Evolutionary conservation across 2,113 vertebrate genomes (phyloP), one percentile per base, ranked within the genome.

Genomic region (Neotragus pygmaeus): DNA sequence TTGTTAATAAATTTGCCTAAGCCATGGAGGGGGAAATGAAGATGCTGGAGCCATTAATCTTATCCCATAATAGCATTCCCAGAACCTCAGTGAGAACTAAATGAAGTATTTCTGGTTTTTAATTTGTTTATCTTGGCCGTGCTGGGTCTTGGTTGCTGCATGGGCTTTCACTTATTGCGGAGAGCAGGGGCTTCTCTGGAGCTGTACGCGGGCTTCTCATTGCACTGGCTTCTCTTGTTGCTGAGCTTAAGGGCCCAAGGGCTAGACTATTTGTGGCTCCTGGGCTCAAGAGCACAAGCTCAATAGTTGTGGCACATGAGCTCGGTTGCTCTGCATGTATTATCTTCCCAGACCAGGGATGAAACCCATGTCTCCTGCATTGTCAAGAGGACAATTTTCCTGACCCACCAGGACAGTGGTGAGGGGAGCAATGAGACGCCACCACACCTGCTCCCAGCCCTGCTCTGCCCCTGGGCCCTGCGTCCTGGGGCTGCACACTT

Each of bases 181-280:
- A 43, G 70, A 73, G 36, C n/a, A 43, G 70, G 36, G 70, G 23
- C 36, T 43, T 14, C 23, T 73, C 21, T 73, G 11, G 7, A 25
- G 70, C 14, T 73, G 36, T 43, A 3, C 0, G 6, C 0, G 6
- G 36, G 36, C 70, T 27, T 43, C 70, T 27, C 36, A 25, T 0
- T 27, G 36, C 21, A 13, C 23, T 14, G 39, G 23, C 23, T 43
- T 43, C 11, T 75, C 39, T 14, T 75, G 39, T 43, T 75, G 70
- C 39, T 43, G 70, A 43, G 12, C 12, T 14, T 27, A 39, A 43
- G 70, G 36, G 12, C 39, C 70, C 1, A 0, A 75, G 39, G 70
- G 23, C 70, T 75, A 43, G 12, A 43, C 5, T 43, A 43, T 14
- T 14, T 43, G 39, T 43, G 70, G 36, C 23, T 43, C 39, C 70